Percentiles rank a stretch among this genome's conserved stretches.
These are phyloP conservation scores for Cricetomys ansorgei DNA, from an alignment of 2,113 vertebrate genomes.

Conservation along the genomic window DNA sequence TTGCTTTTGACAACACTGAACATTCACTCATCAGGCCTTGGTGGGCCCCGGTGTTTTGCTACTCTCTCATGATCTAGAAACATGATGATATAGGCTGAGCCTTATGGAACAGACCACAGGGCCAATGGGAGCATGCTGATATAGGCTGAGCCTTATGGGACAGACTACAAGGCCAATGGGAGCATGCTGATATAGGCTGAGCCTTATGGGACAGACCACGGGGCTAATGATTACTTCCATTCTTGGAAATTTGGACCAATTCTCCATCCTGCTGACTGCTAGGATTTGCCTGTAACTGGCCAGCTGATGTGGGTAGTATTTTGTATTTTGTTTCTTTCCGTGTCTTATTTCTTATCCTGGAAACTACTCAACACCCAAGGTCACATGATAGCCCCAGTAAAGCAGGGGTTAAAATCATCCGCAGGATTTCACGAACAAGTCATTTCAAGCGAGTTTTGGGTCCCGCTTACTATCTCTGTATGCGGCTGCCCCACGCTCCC, in stretches of 20 bases:
- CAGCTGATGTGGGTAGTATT: neutral
- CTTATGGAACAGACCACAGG: too few species aligned
- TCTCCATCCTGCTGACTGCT: neutral
- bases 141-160: too few species aligned
- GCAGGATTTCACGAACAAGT: constrained; percentile 53
- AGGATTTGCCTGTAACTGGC: too few species aligned
- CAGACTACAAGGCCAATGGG: too few species aligned
- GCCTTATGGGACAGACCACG: neutral
- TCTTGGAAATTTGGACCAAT: neutral
- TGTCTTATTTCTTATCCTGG: neutral
- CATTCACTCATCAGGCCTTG: neutral
- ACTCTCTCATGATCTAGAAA: neutral
- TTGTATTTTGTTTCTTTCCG: neutral
- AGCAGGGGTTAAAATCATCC: constrained; percentile 61
- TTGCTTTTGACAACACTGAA: neutral
- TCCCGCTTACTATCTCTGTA: constrained; percentile 42
- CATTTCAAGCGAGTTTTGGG: constrained; percentile 25
- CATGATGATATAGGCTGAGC: too few species aligned
- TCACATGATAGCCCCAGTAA: neutral
- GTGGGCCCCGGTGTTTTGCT: neutral
- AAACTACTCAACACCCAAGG: neutral
- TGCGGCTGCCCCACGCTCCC: constrained; percentile 1
- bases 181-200: neutral
- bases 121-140: too few species aligned
- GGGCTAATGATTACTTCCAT: neutral